Base-by-base conservation (phyloP, 2,888 invertebrate genomes). In the Chloroclystis v-ata region DNA sequence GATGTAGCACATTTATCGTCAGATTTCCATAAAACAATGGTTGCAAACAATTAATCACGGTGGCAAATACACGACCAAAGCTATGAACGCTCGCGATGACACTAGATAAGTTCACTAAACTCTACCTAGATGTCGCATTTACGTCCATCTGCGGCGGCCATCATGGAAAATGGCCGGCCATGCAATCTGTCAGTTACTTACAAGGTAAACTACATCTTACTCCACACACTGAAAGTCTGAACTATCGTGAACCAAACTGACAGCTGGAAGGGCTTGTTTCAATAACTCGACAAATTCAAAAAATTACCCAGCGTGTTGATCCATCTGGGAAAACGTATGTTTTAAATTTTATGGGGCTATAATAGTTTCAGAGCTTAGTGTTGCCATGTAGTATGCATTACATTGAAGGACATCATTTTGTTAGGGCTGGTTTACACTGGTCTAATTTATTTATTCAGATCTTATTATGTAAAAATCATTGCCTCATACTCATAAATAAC, bases 151-250 rank as follows among this genome's bases (percentile, higher is more conserved):
- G 63, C 65, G 68, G 74, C 81, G 61, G 80, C 82, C 82, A 82
- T 83, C 61, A 75, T 80, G 69, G 78, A 82, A 85, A 82, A 85
- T 85, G 85, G 86, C 84, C 73, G 72, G 66, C 71, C 64, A 71
- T 65, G 64, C 58, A 58, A 76, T 63, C 71, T 75, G 81, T 82
- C 82, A 82, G 78, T 75, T 11, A 2, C 3, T 16, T 6, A 1
- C 24, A 12, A 75, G 55, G 47, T 1, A 74, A 60, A 59, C 28
- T 69, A 20, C 20, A 58, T 66, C 57, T 59, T 78, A 67, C 37
- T 0, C 0, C 0, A 0, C 0, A 0, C 0, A 0, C 0, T 53
- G n/a, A 69, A 58, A 57, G 48, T 55, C 13, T 37, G 57, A 63
- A 54, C 57, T 69, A 54, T 26, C 29, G 43, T 56, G 55, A 37